These are phyloP conservation scores for Papilio glaucus DNA, from an alignment of 1,140 invertebrate species.

Conservation along the genomic window DNA sequence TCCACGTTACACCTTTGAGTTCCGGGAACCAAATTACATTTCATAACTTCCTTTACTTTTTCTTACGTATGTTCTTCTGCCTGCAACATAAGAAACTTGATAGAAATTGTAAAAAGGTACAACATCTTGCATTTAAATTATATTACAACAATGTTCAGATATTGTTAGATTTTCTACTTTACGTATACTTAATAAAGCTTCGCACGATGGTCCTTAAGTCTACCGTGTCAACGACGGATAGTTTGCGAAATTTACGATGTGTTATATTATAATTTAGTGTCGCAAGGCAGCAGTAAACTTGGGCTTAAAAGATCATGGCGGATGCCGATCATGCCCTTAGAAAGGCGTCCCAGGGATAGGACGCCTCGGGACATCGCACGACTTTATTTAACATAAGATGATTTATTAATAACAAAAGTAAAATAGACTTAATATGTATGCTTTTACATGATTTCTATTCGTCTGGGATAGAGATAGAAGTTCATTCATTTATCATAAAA, in stretches of 20 bases:
- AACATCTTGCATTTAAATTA: too few relatives aligned
- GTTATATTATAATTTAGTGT: slow-evolving; percentile 83
- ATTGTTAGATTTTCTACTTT: slow-evolving; percentile 34
- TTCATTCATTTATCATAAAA: too few relatives aligned
- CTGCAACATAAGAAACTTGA: too few relatives aligned
- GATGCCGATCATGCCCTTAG: slow-evolving; percentile 37
- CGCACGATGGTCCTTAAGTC: slow-evolving; percentile 61
- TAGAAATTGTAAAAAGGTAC: too few relatives aligned
- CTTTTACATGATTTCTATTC: too few relatives aligned
- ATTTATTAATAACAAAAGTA: not conserved
- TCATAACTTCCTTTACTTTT: too few relatives aligned
- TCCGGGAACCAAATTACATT: too few relatives aligned
- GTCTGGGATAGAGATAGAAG: too few relatives aligned
- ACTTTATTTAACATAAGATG: not conserved
- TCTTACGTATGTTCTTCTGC: too few relatives aligned
- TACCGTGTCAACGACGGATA: slow-evolving; percentile 67
- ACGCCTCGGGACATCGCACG: not conserved
- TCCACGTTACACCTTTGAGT: too few relatives aligned
- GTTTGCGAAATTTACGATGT: slow-evolving; percentile 79
- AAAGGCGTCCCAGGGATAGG: slow-evolving; percentile 30
- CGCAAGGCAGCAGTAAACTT: slow-evolving; percentile 68
- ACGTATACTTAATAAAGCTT: slow-evolving; percentile 51
- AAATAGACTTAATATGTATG: not conserved
- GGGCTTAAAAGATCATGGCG: slow-evolving; percentile 77
- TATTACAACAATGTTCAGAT: slow-evolving; percentile 14